These are phyloP conservation scores for Trogon surrucura DNA, from an alignment of 2,113 vertebrate genomes.

Conservation along the genomic window DNA sequence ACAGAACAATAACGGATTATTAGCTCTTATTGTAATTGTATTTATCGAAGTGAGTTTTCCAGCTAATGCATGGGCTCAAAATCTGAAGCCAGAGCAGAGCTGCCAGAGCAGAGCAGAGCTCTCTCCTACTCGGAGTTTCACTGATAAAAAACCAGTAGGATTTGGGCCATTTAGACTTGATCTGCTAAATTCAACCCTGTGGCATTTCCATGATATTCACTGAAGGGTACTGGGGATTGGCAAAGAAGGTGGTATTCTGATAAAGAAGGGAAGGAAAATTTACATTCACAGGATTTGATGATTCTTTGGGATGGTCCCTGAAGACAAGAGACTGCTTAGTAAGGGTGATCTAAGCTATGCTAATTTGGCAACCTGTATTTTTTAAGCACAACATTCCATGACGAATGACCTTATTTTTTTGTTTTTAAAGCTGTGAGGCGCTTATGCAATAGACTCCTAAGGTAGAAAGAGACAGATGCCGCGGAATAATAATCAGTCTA, in stretches of 20 bases:
- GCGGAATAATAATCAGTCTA: constrained; percentile 47
- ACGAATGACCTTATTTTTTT: constrained; percentile 68
- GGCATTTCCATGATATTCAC: neutral
- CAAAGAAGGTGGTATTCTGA: neutral
- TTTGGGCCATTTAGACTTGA: constrained; percentile 28
- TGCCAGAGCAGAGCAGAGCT: too few species aligned
- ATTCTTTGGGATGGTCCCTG: constrained; percentile 23
- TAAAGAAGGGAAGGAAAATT: neutral
- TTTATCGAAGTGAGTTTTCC: neutral
- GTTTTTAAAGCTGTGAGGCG: constrained; percentile 50
- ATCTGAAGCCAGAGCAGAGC: neutral
- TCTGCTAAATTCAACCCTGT: constrained; percentile 25
- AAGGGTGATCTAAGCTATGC: constrained; percentile 54
- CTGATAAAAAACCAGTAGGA: neutral
- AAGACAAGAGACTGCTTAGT: constrained; percentile 31
- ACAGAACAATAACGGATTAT: neutral
- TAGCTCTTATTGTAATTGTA: constrained; percentile 7
- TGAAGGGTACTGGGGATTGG: neutral
- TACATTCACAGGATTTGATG: neutral
- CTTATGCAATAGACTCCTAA: constrained; percentile 65
- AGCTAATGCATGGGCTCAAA: neutral
- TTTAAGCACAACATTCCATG: constrained; percentile 59
- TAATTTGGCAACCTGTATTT: constrained; percentile 60
- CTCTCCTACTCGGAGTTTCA: neutral
- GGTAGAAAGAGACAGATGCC: constrained; percentile 53